Percentiles rank a stretch among this genome's conserved stretches.
phyloP scores from a whole-genome alignment of 2,113 vertebrate species.

The Heterotilapia buettikoferi region DNA sequence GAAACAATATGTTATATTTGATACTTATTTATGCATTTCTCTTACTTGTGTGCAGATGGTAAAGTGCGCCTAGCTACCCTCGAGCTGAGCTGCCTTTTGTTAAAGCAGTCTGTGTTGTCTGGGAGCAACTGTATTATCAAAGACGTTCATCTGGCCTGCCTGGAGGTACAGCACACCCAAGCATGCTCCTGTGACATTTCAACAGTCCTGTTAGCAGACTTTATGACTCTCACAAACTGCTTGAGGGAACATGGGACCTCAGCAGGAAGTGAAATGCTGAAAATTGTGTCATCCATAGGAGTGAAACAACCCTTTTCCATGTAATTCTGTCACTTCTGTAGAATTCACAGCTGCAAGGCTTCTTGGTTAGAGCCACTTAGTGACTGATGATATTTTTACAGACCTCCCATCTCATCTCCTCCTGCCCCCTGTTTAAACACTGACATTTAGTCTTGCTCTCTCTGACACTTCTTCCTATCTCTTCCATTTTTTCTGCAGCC shows the following conservation, averaged over 20 bases:
- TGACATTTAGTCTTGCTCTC: neutral
- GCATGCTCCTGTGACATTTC: neutral
- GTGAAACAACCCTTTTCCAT: neutral
- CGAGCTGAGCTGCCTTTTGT: conserved; percentile 89
- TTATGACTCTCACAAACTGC: neutral
- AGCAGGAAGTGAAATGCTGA: neutral
- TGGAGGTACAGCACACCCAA: conserved; percentile 78
- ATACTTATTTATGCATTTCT: neutral
- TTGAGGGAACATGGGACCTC: neutral
- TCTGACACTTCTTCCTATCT: neutral
- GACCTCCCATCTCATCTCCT: neutral
- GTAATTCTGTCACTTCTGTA: neutral
- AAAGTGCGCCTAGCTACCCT: conserved; percentile 90
- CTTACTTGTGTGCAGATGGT: conserved; percentile 74
- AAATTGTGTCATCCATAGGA: neutral
- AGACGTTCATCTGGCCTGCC: conserved; percentile 90
- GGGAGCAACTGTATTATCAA: conserved; percentile 84
- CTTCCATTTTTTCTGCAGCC: neutral
- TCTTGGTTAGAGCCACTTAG: neutral
- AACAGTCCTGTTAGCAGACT: neutral
- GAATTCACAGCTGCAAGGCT: neutral
- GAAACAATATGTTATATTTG: neutral
- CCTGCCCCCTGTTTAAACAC: neutral
- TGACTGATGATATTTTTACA: neutral
- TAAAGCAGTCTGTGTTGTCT: conserved; percentile 91